Base-by-base conservation (phyloP, 2,797 vertebrate species). In the Sphenodon punctatus region DNA sequence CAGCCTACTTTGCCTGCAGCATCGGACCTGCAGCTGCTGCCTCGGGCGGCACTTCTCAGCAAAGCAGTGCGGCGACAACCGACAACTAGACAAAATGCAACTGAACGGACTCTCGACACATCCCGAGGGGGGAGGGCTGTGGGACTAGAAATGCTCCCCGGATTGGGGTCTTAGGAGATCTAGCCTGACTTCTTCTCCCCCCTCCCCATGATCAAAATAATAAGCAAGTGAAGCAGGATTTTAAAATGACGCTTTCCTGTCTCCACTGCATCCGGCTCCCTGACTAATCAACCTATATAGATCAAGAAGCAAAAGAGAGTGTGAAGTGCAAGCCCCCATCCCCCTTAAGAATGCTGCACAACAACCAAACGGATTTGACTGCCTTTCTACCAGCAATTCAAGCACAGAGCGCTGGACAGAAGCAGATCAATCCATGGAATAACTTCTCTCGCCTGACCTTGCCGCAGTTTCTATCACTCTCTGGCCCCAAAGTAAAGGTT, bases 271-370 rank as follows among this genome's bases (percentile, higher is more conserved):
- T 80, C 73, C 53, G 39, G 8, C 25, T n/a, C 8, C 15, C 23
- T 1, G 42, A 14, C 41, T 34, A 10, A 56, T 41, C 68, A 71
- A 46, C 5, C 19, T 71, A 13, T 11, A 17, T 12, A 36, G 55
- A 46, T 59, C 39, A 67, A 27, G 5, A 69, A 3, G 23, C 34
- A 32, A 2, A 0, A 4, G n/a, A 9, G 16, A 7, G 2, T 0
- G 3, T 0, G n/a, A 4, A 20, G n/a, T 36, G 39, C 30, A 60
- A 70, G 79, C 76, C 77, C 45, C 63, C 80, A 39, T 60, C 25
- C 61, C 32, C 68, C 42, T 34, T 42, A 10, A 64, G 38, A 75
- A 53, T 45, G 2, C 3, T 0, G 61, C n/a, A n/a, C 41, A 4
- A 2, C 7, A 55, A 8, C 22, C 17, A 5, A 74, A 55, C 42